Evolutionary conservation across 1,140 invertebrate genomes (phyloP), one percentile per base, ranked within the genome.

Genomic region (Zeugodacus cucurbitae): DNA sequence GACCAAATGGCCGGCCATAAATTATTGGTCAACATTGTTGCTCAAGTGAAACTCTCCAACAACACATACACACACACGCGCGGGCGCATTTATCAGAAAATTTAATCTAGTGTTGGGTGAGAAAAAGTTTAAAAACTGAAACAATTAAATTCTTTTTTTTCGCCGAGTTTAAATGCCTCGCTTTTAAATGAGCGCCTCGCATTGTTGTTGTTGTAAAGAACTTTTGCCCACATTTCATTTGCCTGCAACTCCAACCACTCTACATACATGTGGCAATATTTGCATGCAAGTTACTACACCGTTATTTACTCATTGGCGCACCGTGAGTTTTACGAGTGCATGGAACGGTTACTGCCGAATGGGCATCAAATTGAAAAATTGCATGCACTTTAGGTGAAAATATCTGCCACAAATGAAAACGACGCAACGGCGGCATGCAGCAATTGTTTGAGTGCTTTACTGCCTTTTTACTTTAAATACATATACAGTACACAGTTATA

Each of bases 311-410:
- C 41, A 82, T 82, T 22, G 74, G 41, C n/a, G 11, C 22, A 41
- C 4, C 26, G 20, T 37, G 34, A 22, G 37, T 29, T 82, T 70
- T 82, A 82, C 20, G 41, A n/a, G 74, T 48, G 37, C 48, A 22
- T 82, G 74, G 34, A 34, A 20, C 32, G 70, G 70, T 37, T 74
- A 74, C 34, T 74, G 70, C 70, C 70, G 14, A 22, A 74, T 74
- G 70, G 70, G 70, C 70, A 41, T 74, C 70, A 74, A 82, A 82
- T 82, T 82, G 74, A 82, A 82, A 82, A 82, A 82, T 82, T 82
- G 74, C 74, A 82, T 82, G n/a, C 74, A 82, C 74, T 82, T 82
- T 82, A 48, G 74, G 74, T 82, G 74, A 82, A 82, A 48, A 82
- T 48, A 48, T 82, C 44, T 82, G 41, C 74, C 37, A 41, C 74